phyloP scores from a whole-genome alignment of 2,888 invertebrate genomes.

The Eurois occulta region DNA sequence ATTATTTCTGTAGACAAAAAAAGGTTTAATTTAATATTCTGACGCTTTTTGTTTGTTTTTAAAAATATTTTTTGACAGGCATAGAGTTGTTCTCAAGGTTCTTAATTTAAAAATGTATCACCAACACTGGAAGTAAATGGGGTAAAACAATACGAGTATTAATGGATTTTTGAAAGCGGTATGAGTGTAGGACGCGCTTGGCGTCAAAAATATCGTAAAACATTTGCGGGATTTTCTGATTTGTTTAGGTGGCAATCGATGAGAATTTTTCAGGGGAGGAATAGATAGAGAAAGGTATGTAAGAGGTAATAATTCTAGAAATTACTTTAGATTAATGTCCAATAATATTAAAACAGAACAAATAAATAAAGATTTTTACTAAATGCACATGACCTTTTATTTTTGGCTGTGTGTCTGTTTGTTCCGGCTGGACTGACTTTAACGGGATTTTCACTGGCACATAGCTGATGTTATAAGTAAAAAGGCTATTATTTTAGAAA shows the following conservation, averaged over 20 bases:
- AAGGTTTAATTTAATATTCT: conserved; percentile 40
- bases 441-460: no score
- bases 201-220: not conserved
- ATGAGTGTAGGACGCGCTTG: not conserved
- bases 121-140: not conserved
- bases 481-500: no score
- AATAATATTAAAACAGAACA: not conserved
- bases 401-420: no score
- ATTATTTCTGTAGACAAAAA: conserved; percentile 78
- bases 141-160: conserved; percentile 4
- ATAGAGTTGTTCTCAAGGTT: conserved; percentile 27
- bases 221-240: not conserved
- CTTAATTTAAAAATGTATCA: conserved; percentile 10
- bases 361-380: not conserved
- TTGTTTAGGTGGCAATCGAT: not conserved
- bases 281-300: not conserved
- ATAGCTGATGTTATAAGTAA: no score
- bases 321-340: not conserved
- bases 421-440: no score
- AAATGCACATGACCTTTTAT: no score
- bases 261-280: not conserved
- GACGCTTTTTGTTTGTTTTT: not conserved
- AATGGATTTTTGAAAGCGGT: not conserved
- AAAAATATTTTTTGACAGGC: not conserved
- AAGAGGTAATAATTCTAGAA: not conserved